Evolutionary conservation across 1,140 invertebrate genomes (phyloP), one percentile per base, ranked within the genome.

Genomic region (Tetragnatha versicolor): DNA sequence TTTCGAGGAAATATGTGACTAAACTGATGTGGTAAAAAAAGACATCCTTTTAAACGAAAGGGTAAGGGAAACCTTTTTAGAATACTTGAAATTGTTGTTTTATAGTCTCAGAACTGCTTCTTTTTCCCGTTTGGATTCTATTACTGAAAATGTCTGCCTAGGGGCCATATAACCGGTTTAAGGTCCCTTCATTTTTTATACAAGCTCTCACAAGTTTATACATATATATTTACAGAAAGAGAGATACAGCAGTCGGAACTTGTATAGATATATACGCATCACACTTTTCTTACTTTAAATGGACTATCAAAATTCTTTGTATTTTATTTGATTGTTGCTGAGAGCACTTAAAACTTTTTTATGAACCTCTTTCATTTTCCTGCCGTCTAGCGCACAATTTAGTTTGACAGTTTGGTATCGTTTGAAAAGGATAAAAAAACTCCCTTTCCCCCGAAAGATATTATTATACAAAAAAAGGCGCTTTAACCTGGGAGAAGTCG

Each of bases 241-340:
- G 22, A 53, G 33, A 70, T 37, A 70, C 39, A 42, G 35, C 42
- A 37, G 35, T 65, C 42, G 35, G 61, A 35, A 65, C 61, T 37
- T 65, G 37, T 33, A 55, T 60, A 47, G 9, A 73, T 73, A 72
- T 72, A 72, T 42, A n/a, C 60, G 17, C 31, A 72, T 39, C 14
- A 60, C 47, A 73, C 69, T 72, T 60, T 73, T 55, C 69, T 60
- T 45, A 73, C 53, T 73, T 73, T 73, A 73, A 73, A 73, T 60
- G 69, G 69, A 73, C 69, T 53, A 73, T 73, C 69, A 73, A 73
- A 73, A 51, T 73, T 73, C 69, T 60, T 73, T 73, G 53, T 60
- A 60, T 73, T 73, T 73, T 73, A 73, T 73, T 73, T 73, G 53
- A 73, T 51, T 73, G 69, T 73, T 73, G 51, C 69, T 60, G 53